Evolutionary conservation across 1,140 invertebrate species (phyloP), one percentile per base, ranked within the genome.

Genomic region (Pararge aegeria): DNA sequence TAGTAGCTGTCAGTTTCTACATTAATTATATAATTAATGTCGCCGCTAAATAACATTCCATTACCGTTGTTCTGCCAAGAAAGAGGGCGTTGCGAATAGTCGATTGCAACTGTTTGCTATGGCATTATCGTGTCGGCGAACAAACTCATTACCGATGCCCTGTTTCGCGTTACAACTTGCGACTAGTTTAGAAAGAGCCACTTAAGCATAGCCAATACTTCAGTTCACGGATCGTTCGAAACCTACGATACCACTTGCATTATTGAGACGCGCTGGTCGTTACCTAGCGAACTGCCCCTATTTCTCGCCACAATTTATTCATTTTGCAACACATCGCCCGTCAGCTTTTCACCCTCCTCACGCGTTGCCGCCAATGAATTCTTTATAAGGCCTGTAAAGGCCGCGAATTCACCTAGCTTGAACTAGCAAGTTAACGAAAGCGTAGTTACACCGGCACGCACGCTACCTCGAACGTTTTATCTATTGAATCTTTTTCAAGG

Each of bases 231-330:
- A 24, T 67, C 70, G 40, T 38, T 21, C 19, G 44, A 44, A 67
- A 77, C 68, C 38, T 49, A 50, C 64, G 50, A 61, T 61, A 62
- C 53, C 49, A 50, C 55, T 51, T 88, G 79, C 69, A 87, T 88
- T 83, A 88, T 87, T 88, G 52, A 88, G 68, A 61, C 61, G 65
- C 64, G 53, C 37, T 51, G 74, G 75, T 75, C 73, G 76, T 81
- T 86, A 84, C 70, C 75, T 76, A 73, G 72, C 78, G 79, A 86
- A 85, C 82, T 87, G 83, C 83, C 84, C 83, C 75, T 85, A 85
- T 89, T 89, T 85, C 80, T 83, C 80, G 80, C 83, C 81, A 82
- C 75, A 80, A 87, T 87, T 87, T 89, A 89, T 87, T 83, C 82
- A 89, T 87, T 89, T 89, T 70, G 87, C 87, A 87, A 89, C 83